Conservation (phyloP, 2,888 invertebrate species). For the Philaethria dido region DNA sequence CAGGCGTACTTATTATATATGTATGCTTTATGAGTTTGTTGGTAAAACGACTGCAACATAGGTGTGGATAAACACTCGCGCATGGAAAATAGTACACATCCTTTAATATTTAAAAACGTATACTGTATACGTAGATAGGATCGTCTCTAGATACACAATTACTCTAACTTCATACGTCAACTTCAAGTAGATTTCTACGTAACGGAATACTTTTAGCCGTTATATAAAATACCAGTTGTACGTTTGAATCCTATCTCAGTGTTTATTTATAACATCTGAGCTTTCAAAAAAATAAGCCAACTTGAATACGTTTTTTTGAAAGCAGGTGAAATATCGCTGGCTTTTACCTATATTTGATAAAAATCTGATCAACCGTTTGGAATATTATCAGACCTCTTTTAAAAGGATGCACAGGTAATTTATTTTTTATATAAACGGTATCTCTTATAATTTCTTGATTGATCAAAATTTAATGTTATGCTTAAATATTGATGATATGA, state of each 20-base stretch:
- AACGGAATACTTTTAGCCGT: background rate
- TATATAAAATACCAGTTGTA: background rate
- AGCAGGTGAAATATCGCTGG: slow-evolving; percentile 5
- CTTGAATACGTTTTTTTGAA: slow-evolving; percentile 12
- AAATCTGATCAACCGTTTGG: slow-evolving; percentile 13
- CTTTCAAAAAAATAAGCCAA: slow-evolving; percentile 11
- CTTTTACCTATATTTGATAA: slow-evolving; percentile 21
- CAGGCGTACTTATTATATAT: slow-evolving; percentile 62
- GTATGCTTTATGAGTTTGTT: slow-evolving; percentile 73
- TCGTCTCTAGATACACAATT: slow-evolving; percentile 17
- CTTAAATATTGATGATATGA: too few species aligned
- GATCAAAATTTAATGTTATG: background rate
- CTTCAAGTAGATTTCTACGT: background rate
- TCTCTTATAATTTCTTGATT: slow-evolving; percentile 1
- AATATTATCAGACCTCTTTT: slow-evolving; percentile 4
- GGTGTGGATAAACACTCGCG: slow-evolving; percentile 41
- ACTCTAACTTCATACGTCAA: background rate
- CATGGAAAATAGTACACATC: slow-evolving; percentile 59
- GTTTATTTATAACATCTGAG: slow-evolving; percentile 4
- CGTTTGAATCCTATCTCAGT: slow-evolving; percentile 2
- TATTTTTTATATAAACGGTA: background rate
- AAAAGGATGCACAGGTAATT: background rate
- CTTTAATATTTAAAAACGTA: slow-evolving; percentile 71
- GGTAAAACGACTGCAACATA: slow-evolving; percentile 63
- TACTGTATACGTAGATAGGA: slow-evolving; percentile 42